A percentile compares a stretch with the other conserved stretches of the same genome.
phyloP scores from a whole-genome alignment of 2,113 vertebrate species.

The Phalacrocorax aristotelis region DNA sequence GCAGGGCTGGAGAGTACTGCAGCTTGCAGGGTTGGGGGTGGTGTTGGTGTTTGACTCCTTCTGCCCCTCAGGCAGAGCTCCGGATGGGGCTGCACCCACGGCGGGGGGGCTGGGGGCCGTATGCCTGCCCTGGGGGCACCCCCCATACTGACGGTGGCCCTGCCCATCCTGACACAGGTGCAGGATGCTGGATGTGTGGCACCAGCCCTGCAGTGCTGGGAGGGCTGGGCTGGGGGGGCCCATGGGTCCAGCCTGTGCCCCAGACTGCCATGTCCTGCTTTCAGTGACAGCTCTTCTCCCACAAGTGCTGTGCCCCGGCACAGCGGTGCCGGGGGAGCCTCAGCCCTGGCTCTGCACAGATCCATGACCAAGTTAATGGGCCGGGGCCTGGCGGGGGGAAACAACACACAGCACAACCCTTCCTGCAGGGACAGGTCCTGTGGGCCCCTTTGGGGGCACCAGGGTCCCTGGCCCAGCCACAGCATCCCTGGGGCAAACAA shows the following conservation, averaged over 20 bases:
- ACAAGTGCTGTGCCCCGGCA: rapidly evolving
- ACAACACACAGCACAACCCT: no score
- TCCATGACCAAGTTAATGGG: not conserved
- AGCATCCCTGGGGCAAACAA: rapidly evolving
- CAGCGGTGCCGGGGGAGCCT: not conserved
- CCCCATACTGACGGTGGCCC: rapidly evolving
- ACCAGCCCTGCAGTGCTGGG: no score
- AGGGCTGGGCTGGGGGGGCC: rapidly evolving
- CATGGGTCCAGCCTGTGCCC: not conserved
- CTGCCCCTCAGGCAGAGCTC: not conserved
- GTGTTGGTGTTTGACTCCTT: not conserved
- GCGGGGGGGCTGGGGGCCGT: not conserved
- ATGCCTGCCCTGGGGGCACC: not conserved
- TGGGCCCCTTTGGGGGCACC: not conserved
- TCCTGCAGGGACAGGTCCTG: rapidly evolving
- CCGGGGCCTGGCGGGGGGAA: not conserved
- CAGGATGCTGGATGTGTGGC: not conserved
- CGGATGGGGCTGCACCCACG: not conserved
- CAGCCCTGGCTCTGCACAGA: not conserved
- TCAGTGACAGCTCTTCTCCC: not conserved
- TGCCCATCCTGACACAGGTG: rapidly evolving
- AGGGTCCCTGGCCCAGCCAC: not conserved
- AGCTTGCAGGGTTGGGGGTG: no score
- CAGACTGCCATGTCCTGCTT: not conserved
- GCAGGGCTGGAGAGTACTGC: not conserved